Percentiles rank a stretch among this genome's conserved stretches.
Conservation (phyloP, 2,797 vertebrate genomes). For the Prionace glauca region DNA sequence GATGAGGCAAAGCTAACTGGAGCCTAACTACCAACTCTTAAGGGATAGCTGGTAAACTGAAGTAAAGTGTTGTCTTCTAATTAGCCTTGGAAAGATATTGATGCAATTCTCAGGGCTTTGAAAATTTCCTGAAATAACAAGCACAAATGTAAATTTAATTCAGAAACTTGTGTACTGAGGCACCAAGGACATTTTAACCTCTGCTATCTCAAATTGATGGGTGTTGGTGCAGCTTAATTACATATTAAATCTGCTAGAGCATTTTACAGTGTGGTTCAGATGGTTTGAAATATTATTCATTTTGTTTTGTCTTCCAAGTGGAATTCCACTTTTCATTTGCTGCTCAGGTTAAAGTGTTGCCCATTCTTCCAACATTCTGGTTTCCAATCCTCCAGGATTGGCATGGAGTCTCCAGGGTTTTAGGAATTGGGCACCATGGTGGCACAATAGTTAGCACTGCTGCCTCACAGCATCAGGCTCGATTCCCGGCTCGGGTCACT, state of each 20-base stretch:
- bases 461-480: too few relatives aligned
- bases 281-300: neutral
- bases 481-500: too few relatives aligned
- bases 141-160: neutral
- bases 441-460: too few relatives aligned
- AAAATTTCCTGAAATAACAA: neutral
- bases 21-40: neutral
- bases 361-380: neutral
- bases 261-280: neutral
- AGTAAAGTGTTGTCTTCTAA: neutral
- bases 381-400: too few relatives aligned
- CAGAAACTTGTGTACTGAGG: neutral
- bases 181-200: neutral
- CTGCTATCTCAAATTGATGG: neutral
- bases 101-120: neutral
- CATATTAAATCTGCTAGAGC: neutral
- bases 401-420: too few relatives aligned
- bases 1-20: neutral
- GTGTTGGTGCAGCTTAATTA: neutral
- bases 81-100: neutral
- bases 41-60: neutral
- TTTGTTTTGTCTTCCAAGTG: neutral
- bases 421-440: too few relatives aligned
- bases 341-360: neutral
- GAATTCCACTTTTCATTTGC: neutral